Conservation (phyloP, 2,113 vertebrate genomes). For the Dipodomys ordii region DNA sequence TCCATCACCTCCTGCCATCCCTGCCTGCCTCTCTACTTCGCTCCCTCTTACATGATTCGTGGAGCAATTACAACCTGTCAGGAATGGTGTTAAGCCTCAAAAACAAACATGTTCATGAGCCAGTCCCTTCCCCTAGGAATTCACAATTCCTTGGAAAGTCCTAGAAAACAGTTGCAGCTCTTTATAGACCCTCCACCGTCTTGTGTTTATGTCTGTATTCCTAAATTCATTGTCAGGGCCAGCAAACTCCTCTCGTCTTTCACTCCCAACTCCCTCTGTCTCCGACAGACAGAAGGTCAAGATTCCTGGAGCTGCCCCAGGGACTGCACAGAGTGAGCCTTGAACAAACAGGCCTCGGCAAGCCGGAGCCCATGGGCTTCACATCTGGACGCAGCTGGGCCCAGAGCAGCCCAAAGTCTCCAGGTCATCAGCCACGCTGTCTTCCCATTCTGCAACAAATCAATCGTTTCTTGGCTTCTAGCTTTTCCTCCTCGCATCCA, state of each 20-base stretch:
- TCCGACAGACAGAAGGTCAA: neutral
- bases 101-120: neutral
- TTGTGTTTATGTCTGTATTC: neutral
- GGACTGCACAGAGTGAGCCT: neutral
- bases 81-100: constrained; percentile 4
- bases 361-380: neutral
- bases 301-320: neutral
- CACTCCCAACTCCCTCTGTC: neutral
- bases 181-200: neutral
- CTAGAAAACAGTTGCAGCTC: neutral
- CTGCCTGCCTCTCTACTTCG: neutral
- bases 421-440: constrained; percentile 44
- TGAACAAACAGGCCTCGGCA: neutral
- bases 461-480: constrained; percentile 29
- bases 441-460: constrained; percentile 35
- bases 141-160: neutral
- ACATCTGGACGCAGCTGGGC: constrained; percentile 39
- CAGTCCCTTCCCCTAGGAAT: neutral
- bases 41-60: neutral
- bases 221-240: neutral
- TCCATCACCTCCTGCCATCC: neutral
- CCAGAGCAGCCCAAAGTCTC: constrained; percentile 12
- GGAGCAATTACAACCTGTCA: constrained; percentile 24
- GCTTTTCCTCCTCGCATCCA: neutral
- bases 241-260: neutral